Evolutionary conservation across 2,797 vertebrate genomes (phyloP).

Genomic region (Atherinosoma microstoma): DNA sequence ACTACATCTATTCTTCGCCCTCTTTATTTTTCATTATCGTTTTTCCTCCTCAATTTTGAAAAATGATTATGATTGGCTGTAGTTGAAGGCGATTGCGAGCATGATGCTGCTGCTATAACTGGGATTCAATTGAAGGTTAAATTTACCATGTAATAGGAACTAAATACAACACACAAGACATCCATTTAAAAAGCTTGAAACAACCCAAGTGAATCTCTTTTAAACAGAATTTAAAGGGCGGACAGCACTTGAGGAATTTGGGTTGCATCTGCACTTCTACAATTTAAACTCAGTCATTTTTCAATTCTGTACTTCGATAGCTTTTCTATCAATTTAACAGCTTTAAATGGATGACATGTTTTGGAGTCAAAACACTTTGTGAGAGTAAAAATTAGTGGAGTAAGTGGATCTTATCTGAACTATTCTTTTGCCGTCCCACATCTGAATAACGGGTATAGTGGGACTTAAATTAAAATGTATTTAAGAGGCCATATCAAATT

Average conservation of each 20-base stretch:
- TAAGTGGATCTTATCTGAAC: neutral
- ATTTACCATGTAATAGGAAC: neutral
- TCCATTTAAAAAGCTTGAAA: neutral
- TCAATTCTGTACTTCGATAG: neutral
- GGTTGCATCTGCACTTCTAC: too few relatives aligned
- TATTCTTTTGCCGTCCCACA: neutral
- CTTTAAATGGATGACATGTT: neutral
- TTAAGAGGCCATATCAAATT: too few relatives aligned
- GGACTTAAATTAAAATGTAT: too few relatives aligned
- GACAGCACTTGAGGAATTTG: too few relatives aligned
- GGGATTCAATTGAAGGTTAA: neutral
- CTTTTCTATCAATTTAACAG: neutral
- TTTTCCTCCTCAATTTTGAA: neutral
- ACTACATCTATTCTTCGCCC: neutral
- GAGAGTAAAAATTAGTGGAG: neutral
- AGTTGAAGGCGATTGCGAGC: too few relatives aligned
- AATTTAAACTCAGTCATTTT: too few relatives aligned
- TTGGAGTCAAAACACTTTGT: neutral
- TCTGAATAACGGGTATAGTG: neutral
- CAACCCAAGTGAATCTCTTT: neutral
- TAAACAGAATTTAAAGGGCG: neutral
- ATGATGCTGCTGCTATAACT: conserved; percentile 3
- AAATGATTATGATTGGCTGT: too few relatives aligned
- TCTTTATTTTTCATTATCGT: neutral
- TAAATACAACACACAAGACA: neutral